Conservation (phyloP, 2,113 vertebrate genomes). For the Neotoma lepida region DNA sequence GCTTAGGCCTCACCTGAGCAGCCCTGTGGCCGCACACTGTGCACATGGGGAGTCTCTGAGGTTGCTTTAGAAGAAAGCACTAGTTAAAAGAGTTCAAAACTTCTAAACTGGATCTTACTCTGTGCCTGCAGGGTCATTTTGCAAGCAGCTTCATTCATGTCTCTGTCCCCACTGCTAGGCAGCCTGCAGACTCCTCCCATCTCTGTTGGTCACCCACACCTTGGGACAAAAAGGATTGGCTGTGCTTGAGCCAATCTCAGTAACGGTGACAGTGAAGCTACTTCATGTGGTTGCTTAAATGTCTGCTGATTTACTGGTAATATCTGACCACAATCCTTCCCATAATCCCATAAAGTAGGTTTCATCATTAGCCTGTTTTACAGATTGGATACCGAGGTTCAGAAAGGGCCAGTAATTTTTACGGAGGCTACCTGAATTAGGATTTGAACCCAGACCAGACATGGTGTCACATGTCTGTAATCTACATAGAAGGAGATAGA, state of each 20-base stretch:
- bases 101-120: not conserved
- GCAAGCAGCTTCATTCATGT: slow-evolving; percentile 35
- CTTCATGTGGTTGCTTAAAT: not conserved
- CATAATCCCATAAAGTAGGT: not conserved
- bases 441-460: not conserved
- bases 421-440: not conserved
- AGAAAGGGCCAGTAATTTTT: not conserved
- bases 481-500: not conserved
- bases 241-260: not conserved
- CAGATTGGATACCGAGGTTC: not conserved
- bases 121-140: not conserved
- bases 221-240: not conserved
- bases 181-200: not conserved
- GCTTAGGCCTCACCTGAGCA: not conserved
- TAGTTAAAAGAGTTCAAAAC: slow-evolving; percentile 63
- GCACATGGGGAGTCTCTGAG: slow-evolving; percentile 38
- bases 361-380: not conserved
- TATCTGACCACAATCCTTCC: not conserved
- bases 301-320: not conserved
- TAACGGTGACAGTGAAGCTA: not conserved
- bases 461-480: not conserved
- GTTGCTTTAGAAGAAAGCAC: slow-evolving; percentile 52
- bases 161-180: not conserved
- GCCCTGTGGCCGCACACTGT: not conserved
- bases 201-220: not conserved